Base-by-base conservation (phyloP, 2,888 invertebrate species). In the Sesia apiformis region DNA sequence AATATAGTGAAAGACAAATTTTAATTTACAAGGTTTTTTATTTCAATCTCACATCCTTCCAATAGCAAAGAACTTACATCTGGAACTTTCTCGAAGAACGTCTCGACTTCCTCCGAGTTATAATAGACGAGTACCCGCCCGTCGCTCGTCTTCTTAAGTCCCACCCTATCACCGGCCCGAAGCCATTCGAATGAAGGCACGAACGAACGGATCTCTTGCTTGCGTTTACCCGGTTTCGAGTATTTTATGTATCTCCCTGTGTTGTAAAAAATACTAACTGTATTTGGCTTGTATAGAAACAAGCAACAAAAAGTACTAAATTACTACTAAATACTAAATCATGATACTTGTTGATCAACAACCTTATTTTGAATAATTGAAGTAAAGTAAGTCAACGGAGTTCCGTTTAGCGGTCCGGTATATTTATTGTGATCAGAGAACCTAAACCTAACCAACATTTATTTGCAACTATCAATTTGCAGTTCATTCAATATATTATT, bases 71-170 rank as follows among this genome's bases (percentile, higher is more conserved):
- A 53, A 80, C 85, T 84, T 77, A 94, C 94, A 85, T 95, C 95
- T 3, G 96, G 95, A 57, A 97, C 91, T 70, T 94, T 92, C 56
- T 93, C 91, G 56, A 95, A 95, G 41, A 93, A 93, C 4, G 93
- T 90, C 42, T 95, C 95, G 69, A 96, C 91, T 63, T 95, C 94
- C 76, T 96, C 95, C 0, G 95, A 95, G 78, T 97, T 97, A 55
- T 96, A 91, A 64, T 94, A 93, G 61, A 96, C 91, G 59, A 94
- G 92, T 4, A 97, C 88, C 38, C 91, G 91, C 5, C 93, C 92
- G 59, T 95, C 94, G 39, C 90, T 87, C 0, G 93, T 93, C 62
- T 93, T 91, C 72, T 95, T 93, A 38, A 97, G 78, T 0, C 96
- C 95, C 41, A 95, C 90, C 54, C 94, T 91, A 78, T 96, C 96